Evolutionary conservation across 2,113 vertebrate genomes (phyloP).

Genomic region (Seriola quinqueradiata): DNA sequence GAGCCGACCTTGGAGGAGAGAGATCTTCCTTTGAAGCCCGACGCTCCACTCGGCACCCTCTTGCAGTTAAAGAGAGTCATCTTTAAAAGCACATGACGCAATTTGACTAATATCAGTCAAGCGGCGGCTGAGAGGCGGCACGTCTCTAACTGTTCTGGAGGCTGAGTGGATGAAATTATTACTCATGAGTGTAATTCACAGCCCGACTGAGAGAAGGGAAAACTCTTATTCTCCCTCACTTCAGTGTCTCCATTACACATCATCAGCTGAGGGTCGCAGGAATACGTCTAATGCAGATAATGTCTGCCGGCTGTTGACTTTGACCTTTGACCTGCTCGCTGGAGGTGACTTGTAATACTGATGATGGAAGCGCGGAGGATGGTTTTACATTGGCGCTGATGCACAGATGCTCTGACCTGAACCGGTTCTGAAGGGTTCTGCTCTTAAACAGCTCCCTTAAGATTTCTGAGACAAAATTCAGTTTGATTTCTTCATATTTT

Average conservation of each 20-base stretch:
- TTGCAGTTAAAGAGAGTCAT: conserved; percentile 70
- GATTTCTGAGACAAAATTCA: too few species aligned
- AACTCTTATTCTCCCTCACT: conserved; percentile 29
- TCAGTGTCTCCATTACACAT: conserved; percentile 10
- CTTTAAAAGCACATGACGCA: conserved; percentile 73
- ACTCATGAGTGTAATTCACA: conserved; percentile 53
- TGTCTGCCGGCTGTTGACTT: conserved; percentile 42
- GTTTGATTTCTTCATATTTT: neutral
- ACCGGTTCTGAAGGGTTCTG: too few species aligned
- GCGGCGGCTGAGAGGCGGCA: conserved; percentile 40
- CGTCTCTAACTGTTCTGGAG: conserved; percentile 20
- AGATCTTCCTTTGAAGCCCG: conserved; percentile 62
- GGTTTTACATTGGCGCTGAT: neutral
- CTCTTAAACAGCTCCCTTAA: too few species aligned
- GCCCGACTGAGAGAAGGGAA: conserved; percentile 1
- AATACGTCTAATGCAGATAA: neutral
- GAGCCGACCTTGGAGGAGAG: conserved; percentile 65
- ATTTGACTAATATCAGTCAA: conserved; percentile 68
- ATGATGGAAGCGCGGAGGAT: neutral
- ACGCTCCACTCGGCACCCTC: conserved; percentile 39
- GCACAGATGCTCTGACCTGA: neutral
- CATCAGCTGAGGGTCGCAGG: conserved; percentile 29
- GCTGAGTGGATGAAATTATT: conserved; percentile 47
- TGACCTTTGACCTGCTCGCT: conserved; percentile 33
- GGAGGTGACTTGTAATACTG: neutral